Evolutionary conservation across 2,113 vertebrate genomes (phyloP).

Genomic region (Apodemus speciosus): DNA sequence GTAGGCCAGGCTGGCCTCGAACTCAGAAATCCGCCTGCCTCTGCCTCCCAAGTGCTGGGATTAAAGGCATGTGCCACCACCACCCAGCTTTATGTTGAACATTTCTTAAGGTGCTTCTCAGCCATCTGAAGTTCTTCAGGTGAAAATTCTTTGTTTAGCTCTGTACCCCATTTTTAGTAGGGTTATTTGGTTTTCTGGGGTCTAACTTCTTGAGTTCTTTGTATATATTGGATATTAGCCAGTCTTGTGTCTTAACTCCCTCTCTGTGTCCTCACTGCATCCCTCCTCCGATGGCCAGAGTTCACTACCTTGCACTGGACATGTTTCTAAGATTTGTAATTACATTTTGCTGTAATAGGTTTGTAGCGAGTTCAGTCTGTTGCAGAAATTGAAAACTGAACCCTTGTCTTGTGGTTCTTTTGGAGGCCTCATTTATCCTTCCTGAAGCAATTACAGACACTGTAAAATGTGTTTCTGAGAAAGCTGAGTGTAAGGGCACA

Average conservation of each 20-base stretch:
- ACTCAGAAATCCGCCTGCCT: too few species aligned
- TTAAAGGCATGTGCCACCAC: too few species aligned
- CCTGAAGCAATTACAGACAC: conserved; percentile 7
- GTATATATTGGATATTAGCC: too few species aligned
- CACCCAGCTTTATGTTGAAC: too few species aligned
- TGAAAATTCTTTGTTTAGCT: too few species aligned
- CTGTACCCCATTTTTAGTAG: too few species aligned
- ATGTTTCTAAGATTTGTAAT: neutral
- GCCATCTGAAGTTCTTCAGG: too few species aligned
- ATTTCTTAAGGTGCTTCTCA: too few species aligned
- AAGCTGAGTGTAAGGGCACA: neutral
- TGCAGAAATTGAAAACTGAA: neutral
- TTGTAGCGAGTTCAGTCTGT: neutral
- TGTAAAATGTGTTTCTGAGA: conserved; percentile 1
- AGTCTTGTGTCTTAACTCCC: neutral
- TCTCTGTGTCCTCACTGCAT: neutral
- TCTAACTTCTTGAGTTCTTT: too few species aligned
- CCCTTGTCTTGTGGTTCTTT: neutral
- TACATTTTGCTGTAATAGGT: conserved; percentile 5
- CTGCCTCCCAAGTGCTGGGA: too few species aligned
- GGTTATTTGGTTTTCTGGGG: too few species aligned
- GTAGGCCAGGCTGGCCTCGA: too few species aligned
- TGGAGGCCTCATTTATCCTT: conserved; percentile 8
- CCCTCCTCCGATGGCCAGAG: neutral
- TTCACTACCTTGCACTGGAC: neutral